phyloP scores from a whole-genome alignment of 1,140 invertebrate species.

The Philotrypesis tridentata region DNA sequence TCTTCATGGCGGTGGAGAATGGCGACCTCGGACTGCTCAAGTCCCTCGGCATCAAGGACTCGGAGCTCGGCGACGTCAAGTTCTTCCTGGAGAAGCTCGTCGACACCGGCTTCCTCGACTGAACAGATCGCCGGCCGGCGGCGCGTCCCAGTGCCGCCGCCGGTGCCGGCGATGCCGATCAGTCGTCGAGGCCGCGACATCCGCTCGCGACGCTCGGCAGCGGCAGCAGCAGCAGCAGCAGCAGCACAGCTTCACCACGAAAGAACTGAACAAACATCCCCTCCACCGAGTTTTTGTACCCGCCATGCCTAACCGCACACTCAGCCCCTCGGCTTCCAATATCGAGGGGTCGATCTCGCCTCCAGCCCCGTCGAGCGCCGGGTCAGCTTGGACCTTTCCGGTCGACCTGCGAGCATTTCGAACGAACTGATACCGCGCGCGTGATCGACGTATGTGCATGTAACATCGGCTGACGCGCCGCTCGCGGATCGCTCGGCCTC shows the following conservation, averaged over 20 bases:
- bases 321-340: neutral
- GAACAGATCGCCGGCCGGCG: slow-evolving; percentile 63
- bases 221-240: neutral
- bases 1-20: slow-evolving; percentile 97
- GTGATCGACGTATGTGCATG: too few relatives aligned
- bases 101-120: slow-evolving; percentile 97
- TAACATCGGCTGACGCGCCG: too few relatives aligned
- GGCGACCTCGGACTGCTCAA: slow-evolving; percentile 95
- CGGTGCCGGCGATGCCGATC: neutral
- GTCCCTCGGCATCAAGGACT: slow-evolving; percentile 94
- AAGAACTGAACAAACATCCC: neutral
- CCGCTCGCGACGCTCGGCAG: too few relatives aligned
- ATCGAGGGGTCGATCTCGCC: neutral
- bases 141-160: neutral
- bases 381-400: neutral
- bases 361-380: neutral
- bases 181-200: neutral
- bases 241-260: neutral
- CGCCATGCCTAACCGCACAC: slow-evolving; percentile 1
- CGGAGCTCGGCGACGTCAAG: slow-evolving; percentile 96
- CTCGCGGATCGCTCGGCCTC: neutral
- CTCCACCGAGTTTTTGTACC: slow-evolving; percentile 26
- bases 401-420: too few relatives aligned
- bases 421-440: too few relatives aligned
- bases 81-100: slow-evolving; percentile 98